phyloP scores from a whole-genome alignment of 2,797 vertebrate species.

The Notolepis coatsorum region DNA sequence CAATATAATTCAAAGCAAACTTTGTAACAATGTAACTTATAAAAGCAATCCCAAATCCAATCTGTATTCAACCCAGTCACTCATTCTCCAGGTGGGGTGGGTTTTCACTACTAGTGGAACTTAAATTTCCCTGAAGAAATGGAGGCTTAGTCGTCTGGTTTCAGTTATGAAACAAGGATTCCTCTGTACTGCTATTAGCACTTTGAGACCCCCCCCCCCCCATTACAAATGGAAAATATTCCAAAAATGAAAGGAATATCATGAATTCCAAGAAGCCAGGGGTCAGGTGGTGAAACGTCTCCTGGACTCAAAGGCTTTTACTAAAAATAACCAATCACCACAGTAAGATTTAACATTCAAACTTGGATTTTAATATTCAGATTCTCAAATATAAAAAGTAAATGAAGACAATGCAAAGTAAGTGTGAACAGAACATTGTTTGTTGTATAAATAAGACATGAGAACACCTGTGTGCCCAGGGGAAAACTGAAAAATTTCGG shows the following conservation, averaged over 20 bases:
- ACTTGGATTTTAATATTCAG: conserved; percentile 35
- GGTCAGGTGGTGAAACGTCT: not conserved
- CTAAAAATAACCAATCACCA: conserved; percentile 1
- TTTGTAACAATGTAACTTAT: not conserved
- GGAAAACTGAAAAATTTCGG: not conserved
- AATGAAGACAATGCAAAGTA: too few relatives aligned
- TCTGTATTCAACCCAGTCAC: too few relatives aligned
- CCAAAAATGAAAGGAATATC: conserved; percentile 34
- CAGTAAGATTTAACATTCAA: conserved; percentile 1
- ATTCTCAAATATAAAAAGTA: conserved; percentile 16
- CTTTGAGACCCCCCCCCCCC: conserved; percentile 18
- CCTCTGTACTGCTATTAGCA: conserved; percentile 60
- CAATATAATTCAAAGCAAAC: not conserved
- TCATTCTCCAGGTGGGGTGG: conserved; percentile 21
- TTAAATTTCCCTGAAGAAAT: conserved; percentile 8
- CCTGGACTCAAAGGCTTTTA: not conserved
- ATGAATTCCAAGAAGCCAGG: too few relatives aligned
- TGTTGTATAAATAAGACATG: conserved; percentile 34
- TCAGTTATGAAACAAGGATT: conserved; percentile 61
- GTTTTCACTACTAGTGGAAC: conserved; percentile 5
- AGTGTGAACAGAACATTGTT: conserved; percentile 35
- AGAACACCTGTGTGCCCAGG: not conserved
- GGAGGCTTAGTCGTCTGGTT: conserved; percentile 52
- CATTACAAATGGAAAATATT: conserved; percentile 26
- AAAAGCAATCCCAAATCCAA: too few relatives aligned